Percentiles rank a stretch among this genome's conserved stretches.
Evolutionary conservation across 1,140 invertebrate species (phyloP).

Genomic region (Apis laboriosa): DNA sequence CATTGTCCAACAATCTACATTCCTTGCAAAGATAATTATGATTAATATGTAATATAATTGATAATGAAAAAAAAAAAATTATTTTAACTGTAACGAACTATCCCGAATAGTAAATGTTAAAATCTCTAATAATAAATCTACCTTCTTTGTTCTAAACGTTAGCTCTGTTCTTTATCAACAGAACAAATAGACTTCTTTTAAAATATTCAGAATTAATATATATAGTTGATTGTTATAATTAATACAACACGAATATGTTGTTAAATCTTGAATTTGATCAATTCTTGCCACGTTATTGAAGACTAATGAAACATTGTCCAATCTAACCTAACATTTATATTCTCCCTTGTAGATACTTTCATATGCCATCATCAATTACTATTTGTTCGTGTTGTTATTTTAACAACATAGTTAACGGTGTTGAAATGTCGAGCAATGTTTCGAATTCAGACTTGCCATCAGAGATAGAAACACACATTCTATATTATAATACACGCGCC

Average conservation of each 20-base stretch:
- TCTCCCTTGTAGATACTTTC: not conserved
- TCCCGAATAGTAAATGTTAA: not conserved
- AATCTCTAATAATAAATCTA: no score
- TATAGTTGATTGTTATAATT: no score
- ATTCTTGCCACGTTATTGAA: not conserved
- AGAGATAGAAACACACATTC: not conserved
- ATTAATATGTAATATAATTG: no score
- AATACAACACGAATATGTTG: no score
- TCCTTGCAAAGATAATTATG: no score
- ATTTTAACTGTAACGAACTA: not conserved
- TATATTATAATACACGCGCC: conserved; percentile 44
- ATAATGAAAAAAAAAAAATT: no score
- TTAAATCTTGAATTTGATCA: not conserved
- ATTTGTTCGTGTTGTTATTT: not conserved
- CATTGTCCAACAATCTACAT: not conserved
- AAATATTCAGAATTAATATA: no score
- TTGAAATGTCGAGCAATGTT: conserved; percentile 22
- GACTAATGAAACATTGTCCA: not conserved
- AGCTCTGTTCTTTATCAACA: no score
- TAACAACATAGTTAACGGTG: not conserved
- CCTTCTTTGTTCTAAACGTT: no score
- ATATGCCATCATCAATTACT: not conserved
- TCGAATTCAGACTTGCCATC: conserved; percentile 40
- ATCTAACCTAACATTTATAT: not conserved
- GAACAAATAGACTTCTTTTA: no score